Percentiles rank a stretch among this genome's conserved stretches.
phyloP scores from a whole-genome alignment of 1,140 invertebrate species.

The Anastrepha ludens region DNA sequence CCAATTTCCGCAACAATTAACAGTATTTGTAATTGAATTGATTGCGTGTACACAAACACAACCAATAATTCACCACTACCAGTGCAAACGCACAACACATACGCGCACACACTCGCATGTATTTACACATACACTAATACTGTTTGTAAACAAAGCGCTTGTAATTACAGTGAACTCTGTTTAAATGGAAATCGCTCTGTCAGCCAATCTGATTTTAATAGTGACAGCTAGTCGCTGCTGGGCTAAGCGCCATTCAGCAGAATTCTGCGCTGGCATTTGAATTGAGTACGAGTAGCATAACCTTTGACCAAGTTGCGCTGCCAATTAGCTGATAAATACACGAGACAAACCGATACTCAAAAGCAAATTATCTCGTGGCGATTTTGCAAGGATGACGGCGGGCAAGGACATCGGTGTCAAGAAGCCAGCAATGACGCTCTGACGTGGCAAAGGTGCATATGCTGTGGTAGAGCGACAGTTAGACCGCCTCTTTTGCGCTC shows the following conservation, averaged over 20 bases:
- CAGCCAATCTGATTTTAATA: neutral
- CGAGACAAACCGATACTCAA: neutral
- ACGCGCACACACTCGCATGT: neutral
- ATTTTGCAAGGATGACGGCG: neutral
- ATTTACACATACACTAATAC: neutral
- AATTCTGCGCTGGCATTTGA: neutral
- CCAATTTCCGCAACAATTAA: constrained; percentile 16
- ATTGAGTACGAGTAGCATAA: neutral
- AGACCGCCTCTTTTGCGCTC: constrained; percentile 42
- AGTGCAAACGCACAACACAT: neutral
- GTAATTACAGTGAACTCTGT: constrained; percentile 1
- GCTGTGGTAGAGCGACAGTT: neutral
- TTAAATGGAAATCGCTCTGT: constrained; percentile 26
- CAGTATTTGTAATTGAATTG: constrained; percentile 19
- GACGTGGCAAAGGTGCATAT: neutral
- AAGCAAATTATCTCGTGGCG: constrained; percentile 13
- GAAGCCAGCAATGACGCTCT: neutral
- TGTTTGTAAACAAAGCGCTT: constrained; percentile 22
- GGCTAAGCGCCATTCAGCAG: neutral
- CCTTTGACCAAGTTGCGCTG: constrained; percentile 38
- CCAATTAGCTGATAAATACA: constrained; percentile 47
- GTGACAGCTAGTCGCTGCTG: neutral
- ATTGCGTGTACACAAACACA: constrained; percentile 28
- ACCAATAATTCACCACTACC: neutral
- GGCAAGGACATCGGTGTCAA: neutral